Evolutionary conservation across 2,888 invertebrate species (phyloP).

Genomic region (Chloromyia formosa): DNA sequence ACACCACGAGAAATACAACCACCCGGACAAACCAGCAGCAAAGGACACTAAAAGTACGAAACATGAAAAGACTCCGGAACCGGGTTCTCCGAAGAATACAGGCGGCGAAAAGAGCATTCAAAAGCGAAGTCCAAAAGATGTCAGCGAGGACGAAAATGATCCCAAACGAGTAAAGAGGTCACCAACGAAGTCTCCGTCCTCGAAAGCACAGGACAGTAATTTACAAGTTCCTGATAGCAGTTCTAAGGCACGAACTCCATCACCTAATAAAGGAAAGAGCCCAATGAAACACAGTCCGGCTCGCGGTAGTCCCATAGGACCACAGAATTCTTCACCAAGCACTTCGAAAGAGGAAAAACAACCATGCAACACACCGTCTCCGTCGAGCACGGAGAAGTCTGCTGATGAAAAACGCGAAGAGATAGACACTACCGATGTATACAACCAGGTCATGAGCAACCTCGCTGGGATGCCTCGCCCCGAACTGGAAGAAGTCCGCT

Average conservation of each 20-base stretch:
- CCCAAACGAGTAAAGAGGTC: background rate
- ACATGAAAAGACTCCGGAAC: slow-evolving; percentile 11
- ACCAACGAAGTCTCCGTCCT: background rate
- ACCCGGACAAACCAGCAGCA: slow-evolving; percentile 67
- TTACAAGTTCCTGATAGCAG: slow-evolving; percentile 1
- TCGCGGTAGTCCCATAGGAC: background rate
- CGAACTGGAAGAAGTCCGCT: slow-evolving; percentile 52
- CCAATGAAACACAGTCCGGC: background rate
- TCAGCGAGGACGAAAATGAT: background rate
- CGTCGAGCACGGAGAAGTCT: background rate
- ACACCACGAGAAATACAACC: slow-evolving; percentile 79
- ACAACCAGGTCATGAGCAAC: slow-evolving; percentile 55
- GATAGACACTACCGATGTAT: slow-evolving; percentile 55
- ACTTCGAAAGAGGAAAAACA: background rate
- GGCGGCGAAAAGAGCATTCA: slow-evolving; percentile 18
- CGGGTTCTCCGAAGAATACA: background rate
- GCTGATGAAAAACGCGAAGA: slow-evolving; percentile 49
- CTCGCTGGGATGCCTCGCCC: slow-evolving; percentile 48
- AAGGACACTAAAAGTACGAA: background rate
- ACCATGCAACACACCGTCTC: background rate
- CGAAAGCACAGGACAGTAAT: background rate
- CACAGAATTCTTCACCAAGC: background rate
- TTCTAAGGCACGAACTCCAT: background rate
- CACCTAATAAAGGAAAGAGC: slow-evolving; percentile 9
- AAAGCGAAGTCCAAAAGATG: slow-evolving; percentile 2